Percentiles rank a stretch among this genome's conserved stretches.
Evolutionary conservation across 2,888 invertebrate genomes (phyloP).

Genomic region (Hedya salicella): DNA sequence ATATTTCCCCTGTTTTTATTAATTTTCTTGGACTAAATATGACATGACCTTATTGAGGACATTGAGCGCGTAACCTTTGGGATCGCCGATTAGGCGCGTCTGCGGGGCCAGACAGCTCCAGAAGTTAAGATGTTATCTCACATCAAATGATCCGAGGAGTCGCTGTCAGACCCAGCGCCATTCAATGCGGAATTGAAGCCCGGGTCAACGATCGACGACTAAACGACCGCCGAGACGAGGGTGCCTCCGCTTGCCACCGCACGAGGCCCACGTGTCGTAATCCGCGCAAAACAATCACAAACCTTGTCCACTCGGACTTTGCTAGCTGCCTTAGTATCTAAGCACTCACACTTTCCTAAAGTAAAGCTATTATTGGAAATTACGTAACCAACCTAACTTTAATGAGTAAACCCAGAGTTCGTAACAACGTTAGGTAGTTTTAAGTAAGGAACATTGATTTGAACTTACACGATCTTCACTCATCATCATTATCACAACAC

Average conservation of each 20-base stretch:
- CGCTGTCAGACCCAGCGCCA: slow-evolving; percentile 40
- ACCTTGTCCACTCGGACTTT: too few species aligned
- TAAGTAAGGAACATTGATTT: too few species aligned
- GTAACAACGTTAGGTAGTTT: too few species aligned
- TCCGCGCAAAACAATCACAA: too few species aligned
- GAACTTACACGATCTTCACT: too few species aligned
- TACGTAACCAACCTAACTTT: too few species aligned
- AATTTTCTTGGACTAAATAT: slow-evolving; percentile 45
- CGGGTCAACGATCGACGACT: slow-evolving; percentile 62
- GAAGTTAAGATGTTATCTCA: slow-evolving; percentile 52
- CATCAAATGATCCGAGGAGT: slow-evolving; percentile 49
- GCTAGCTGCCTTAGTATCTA: too few species aligned
- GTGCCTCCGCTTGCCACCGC: slow-evolving; percentile 47
- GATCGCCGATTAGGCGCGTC: slow-evolving; percentile 50
- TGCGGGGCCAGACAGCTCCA: slow-evolving; percentile 46
- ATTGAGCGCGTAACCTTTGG: slow-evolving; percentile 48
- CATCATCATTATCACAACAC: too few species aligned
- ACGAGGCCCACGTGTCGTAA: too few species aligned
- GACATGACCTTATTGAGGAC: slow-evolving; percentile 52
- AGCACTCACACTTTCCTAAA: too few species aligned
- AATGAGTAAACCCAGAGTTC: too few species aligned
- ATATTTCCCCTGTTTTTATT: slow-evolving; percentile 7
- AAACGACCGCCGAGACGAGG: slow-evolving; percentile 48
- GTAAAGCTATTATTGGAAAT: too few species aligned
- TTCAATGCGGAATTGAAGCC: slow-evolving; percentile 60